These are phyloP conservation scores for Danionella dracula DNA, from an alignment of 2,797 vertebrate genomes.

Conservation along the genomic window DNA sequence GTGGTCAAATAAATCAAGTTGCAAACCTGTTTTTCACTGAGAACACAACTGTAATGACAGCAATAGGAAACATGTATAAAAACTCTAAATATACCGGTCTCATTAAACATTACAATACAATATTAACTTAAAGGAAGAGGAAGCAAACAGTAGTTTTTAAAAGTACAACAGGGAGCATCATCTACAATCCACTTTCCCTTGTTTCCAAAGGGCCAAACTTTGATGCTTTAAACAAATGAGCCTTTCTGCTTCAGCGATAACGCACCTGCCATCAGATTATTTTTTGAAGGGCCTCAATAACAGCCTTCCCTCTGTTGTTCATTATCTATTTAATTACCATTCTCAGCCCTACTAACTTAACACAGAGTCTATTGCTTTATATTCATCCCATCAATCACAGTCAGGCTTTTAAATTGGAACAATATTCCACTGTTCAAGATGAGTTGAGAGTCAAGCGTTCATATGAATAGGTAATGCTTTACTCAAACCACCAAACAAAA, in stretches of 20 bases:
- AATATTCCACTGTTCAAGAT: neutral
- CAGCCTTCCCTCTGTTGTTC: constrained; percentile 2
- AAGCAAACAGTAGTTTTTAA: too few species aligned
- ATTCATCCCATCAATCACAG: neutral
- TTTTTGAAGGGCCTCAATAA: constrained; percentile 13
- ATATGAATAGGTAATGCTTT: neutral
- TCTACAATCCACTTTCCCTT: neutral
- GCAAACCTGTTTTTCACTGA: neutral
- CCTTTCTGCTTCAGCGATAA: neutral
- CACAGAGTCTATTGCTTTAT: constrained; percentile 8
- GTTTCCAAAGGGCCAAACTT: neutral
- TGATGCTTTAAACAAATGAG: neutral
- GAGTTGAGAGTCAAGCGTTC: neutral
- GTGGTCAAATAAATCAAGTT: neutral
- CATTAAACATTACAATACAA: too few species aligned
- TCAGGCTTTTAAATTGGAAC: neutral
- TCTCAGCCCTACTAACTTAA: constrained; percentile 12
- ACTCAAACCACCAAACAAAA: neutral
- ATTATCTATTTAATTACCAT: constrained; percentile 22
- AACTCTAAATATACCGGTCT: too few species aligned
- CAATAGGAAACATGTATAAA: neutral
- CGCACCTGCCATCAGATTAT: neutral
- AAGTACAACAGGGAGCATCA: too few species aligned
- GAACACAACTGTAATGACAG: neutral
- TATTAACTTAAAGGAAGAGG: too few species aligned